Evolutionary conservation across 2,797 vertebrate genomes (phyloP).

Genomic region (Nyctibius grandis): DNA sequence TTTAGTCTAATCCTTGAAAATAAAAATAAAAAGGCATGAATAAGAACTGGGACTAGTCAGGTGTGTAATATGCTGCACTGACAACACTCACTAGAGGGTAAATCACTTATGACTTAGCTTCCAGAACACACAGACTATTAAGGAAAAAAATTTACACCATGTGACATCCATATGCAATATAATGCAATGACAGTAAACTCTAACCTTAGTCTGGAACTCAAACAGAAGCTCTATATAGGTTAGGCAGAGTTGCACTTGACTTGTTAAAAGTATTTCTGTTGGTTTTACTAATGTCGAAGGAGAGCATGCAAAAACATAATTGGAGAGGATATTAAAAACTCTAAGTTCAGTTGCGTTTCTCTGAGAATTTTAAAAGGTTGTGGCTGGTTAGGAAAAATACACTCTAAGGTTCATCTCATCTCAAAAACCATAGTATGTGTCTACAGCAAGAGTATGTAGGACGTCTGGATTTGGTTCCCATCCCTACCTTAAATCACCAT

Average conservation of each 20-base stretch:
- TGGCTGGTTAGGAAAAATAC: background rate
- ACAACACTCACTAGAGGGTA: conserved; percentile 55
- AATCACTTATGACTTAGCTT: conserved; percentile 55
- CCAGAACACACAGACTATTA: conserved; percentile 38
- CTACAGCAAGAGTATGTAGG: background rate
- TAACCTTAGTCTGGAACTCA: conserved; percentile 11
- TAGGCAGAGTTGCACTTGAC: background rate
- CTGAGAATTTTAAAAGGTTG: background rate
- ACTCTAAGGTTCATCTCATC: background rate
- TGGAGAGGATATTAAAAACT: background rate
- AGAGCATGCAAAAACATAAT: background rate
- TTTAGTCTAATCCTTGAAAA: conserved; percentile 59
- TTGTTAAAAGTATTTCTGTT: background rate
- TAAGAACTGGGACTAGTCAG: conserved; percentile 56
- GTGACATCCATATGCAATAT: conserved; percentile 22
- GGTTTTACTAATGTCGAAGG: background rate
- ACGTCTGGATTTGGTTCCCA: background rate
- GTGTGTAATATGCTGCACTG: conserved; percentile 65
- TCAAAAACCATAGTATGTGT: background rate
- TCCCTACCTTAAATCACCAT: background rate
- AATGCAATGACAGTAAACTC: conserved; percentile 16
- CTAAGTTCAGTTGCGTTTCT: background rate
- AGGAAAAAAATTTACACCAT: conserved; percentile 33
- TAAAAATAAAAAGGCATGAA: conserved; percentile 64
- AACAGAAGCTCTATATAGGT: background rate